Evolutionary conservation across 2,113 vertebrate species (phyloP).

Genomic region (Drymodes brunneopygia): DNA sequence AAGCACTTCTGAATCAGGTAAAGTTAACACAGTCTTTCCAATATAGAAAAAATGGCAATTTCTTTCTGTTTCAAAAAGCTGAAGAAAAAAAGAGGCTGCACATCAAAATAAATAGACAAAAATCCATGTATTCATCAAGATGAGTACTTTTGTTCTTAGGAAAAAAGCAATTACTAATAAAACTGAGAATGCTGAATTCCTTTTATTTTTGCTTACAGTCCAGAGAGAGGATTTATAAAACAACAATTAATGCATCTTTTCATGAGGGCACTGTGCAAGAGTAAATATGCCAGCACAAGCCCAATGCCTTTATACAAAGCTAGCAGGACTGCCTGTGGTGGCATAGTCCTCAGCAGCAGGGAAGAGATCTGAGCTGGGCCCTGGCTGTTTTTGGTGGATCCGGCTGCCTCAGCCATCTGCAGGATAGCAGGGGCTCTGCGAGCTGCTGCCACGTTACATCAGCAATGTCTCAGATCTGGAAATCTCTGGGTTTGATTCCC

Average conservation of each 20-base stretch:
- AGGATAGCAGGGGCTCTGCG: not conserved
- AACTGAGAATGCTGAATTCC: not conserved
- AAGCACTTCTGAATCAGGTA: not conserved
- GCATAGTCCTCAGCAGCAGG: fast-evolving
- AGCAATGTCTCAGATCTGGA: not conserved
- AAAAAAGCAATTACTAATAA: not conserved
- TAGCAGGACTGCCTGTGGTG: fast-evolving
- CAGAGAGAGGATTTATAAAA: not conserved
- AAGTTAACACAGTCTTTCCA: not conserved
- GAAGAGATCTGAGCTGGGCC: not conserved
- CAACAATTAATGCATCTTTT: not conserved
- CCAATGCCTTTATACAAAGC: not conserved
- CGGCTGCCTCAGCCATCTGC: not conserved
- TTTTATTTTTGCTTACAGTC: not conserved
- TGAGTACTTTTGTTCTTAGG: not conserved
- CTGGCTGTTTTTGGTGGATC: not conserved
- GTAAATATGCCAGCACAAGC: not conserved
- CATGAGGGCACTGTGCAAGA: not conserved
- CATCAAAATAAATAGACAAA: not conserved
- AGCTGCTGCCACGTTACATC: not conserved
- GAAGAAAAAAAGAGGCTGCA: not conserved
- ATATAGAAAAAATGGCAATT: not conserved
- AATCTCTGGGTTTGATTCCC: not conserved
- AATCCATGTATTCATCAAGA: not conserved
- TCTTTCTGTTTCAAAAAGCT: not conserved